phyloP scores from a whole-genome alignment of 2,113 vertebrate genomes.

The Dicentrarchus labrax region DNA sequence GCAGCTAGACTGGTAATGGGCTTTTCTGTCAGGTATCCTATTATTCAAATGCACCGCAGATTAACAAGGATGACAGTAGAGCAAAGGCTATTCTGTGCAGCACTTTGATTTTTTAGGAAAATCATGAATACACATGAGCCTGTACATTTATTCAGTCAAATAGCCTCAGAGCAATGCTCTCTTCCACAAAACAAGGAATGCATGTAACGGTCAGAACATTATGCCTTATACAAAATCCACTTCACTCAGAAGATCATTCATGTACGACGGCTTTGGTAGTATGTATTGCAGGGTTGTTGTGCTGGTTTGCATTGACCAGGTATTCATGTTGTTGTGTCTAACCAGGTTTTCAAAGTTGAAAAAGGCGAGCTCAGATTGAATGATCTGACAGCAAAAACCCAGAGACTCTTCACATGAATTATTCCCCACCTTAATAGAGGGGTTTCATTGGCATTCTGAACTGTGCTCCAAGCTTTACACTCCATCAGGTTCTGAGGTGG shows the following conservation, averaged over 20 bases:
- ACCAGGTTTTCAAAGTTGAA: slow-evolving; percentile 18
- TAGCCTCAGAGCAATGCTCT: neutral
- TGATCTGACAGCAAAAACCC: slow-evolving; percentile 45
- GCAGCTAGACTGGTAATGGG: neutral
- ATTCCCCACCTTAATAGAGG: slow-evolving; percentile 62
- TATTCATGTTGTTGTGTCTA: slow-evolving; percentile 23
- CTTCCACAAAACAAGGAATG: neutral
- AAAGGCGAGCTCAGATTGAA: slow-evolving; percentile 36
- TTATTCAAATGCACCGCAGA: slow-evolving; percentile 41
- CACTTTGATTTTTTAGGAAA: neutral
- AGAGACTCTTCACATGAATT: slow-evolving; percentile 70
- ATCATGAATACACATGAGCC: neutral
- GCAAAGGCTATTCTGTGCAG: neutral
- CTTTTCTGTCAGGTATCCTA: slow-evolving; percentile 9
- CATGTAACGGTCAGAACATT: neutral
- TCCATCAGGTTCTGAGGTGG: slow-evolving; percentile 53
- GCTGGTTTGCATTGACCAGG: neutral
- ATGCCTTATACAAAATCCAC: neutral
- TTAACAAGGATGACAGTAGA: slow-evolving; percentile 10
- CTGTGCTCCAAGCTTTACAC: slow-evolving; percentile 59
- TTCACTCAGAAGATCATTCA: neutral
- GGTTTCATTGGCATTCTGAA: slow-evolving; percentile 70
- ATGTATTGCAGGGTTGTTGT: neutral
- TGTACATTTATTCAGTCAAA: slow-evolving; percentile 17
- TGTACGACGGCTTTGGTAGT: neutral